Conservation (phyloP, 2,113 vertebrate genomes). For the Turdus rufiventris region DNA sequence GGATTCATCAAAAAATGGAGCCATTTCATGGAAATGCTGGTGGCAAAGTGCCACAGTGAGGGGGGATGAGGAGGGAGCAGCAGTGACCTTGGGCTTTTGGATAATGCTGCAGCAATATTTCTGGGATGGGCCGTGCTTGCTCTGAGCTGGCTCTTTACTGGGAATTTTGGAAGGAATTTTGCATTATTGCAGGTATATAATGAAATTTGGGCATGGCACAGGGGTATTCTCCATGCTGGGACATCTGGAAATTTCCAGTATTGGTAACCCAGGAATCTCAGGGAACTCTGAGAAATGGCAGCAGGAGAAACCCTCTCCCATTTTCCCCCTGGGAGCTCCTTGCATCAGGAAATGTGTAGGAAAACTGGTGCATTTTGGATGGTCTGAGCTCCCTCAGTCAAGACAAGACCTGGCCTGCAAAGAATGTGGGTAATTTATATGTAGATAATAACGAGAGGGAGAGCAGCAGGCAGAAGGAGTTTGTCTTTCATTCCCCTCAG, state of each 20-base stretch:
- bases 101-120: background rate
- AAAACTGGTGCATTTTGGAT: background rate
- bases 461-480: background rate
- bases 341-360: background rate
- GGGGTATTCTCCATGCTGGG: background rate
- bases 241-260: background rate
- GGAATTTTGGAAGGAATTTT: background rate
- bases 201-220: background rate
- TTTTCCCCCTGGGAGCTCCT: background rate
- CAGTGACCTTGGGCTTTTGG: background rate
- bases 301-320: background rate
- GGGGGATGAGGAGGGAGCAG: background rate
- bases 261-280: background rate
- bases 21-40: background rate
- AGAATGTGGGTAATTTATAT: slow-evolving; percentile 40
- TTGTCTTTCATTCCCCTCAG: background rate
- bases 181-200: background rate
- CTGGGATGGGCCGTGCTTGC: background rate
- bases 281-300: background rate
- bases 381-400: background rate
- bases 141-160: background rate
- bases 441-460: background rate
- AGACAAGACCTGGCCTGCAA: background rate
- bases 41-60: background rate
- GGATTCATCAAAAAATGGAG: background rate